phyloP scores from a whole-genome alignment of 2,113 vertebrate species.

The Grus americana region DNA sequence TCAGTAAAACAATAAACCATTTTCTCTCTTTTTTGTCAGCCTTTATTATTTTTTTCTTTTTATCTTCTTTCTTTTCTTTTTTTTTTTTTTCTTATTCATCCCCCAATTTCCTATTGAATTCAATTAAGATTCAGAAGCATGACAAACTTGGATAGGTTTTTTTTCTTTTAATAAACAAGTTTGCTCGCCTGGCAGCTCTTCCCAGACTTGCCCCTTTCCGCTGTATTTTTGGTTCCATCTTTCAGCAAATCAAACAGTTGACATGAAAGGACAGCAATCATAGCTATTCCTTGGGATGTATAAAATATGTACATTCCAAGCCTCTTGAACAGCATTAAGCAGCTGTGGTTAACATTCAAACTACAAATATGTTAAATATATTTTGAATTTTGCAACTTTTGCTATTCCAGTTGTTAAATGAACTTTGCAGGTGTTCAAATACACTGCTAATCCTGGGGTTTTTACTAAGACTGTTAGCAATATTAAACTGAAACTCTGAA shows the following conservation, averaged over 20 bases:
- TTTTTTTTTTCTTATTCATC: neutral
- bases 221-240: conserved; percentile 39
- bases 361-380: conserved; percentile 71
- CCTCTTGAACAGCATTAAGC: conserved; percentile 60
- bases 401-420: conserved; percentile 73
- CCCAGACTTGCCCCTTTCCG: neutral
- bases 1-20: neutral
- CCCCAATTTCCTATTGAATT: neutral
- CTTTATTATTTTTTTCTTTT: neutral
- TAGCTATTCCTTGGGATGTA: conserved; percentile 45
- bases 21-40: neutral
- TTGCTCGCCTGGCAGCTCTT: conserved; percentile 29
- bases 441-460: conserved; percentile 60
- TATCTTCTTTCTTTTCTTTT: neutral
- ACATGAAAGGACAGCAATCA: conserved; percentile 70
- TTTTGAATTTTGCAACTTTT: conserved; percentile 74
- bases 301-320: conserved; percentile 64
- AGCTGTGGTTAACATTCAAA: conserved; percentile 73
- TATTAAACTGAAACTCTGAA: conserved; percentile 67
- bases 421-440: conserved; percentile 82
- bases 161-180: neutral
- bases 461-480: conserved; percentile 67
- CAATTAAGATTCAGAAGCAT: neutral
- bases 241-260: conserved; percentile 66
- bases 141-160: neutral